These are phyloP conservation scores for Geopemphigus sp. DNA, from an alignment of 1,140 invertebrate genomes.

Conservation along the genomic window DNA sequence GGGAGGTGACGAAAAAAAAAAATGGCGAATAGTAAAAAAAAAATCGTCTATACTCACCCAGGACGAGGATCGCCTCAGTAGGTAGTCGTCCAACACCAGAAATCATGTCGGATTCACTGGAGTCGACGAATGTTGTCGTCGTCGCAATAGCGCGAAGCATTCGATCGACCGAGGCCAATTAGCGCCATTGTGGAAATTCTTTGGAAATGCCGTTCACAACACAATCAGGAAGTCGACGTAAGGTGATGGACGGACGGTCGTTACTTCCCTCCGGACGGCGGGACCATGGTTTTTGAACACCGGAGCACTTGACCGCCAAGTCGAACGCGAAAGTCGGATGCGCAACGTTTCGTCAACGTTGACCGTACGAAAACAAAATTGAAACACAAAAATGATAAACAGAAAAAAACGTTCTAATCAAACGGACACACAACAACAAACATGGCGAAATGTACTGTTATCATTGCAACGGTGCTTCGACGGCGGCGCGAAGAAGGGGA, in stretches of 20 bases:
- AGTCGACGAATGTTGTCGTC: neutral
- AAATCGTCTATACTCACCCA: neutral
- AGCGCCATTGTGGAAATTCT: conserved; percentile 29
- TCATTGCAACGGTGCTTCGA: conserved; percentile 19
- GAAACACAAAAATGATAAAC: neutral
- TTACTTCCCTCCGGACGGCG: neutral
- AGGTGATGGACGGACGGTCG: neutral
- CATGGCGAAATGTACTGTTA: conserved; percentile 44
- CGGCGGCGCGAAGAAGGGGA: conserved; percentile 2
- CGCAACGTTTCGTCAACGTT: neutral
- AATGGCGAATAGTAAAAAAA: neutral
- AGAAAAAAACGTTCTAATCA: conserved; percentile 25
- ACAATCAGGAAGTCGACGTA: neutral
- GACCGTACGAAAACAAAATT: neutral
- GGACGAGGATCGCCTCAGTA: neutral
- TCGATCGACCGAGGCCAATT: neutral
- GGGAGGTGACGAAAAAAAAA: neutral
- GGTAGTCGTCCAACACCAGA: neutral
- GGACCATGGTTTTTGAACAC: neutral
- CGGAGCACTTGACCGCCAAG: neutral
- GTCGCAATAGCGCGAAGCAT: neutral
- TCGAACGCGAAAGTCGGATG: neutral
- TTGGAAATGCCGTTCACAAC: neutral
- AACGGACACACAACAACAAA: conserved; percentile 43
- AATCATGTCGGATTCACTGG: neutral